Percentiles rank a stretch among this genome's conserved stretches.
These are phyloP conservation scores for Drosophila lacicola DNA, from an alignment of 2,888 invertebrate species.

Conservation along the genomic window DNA sequence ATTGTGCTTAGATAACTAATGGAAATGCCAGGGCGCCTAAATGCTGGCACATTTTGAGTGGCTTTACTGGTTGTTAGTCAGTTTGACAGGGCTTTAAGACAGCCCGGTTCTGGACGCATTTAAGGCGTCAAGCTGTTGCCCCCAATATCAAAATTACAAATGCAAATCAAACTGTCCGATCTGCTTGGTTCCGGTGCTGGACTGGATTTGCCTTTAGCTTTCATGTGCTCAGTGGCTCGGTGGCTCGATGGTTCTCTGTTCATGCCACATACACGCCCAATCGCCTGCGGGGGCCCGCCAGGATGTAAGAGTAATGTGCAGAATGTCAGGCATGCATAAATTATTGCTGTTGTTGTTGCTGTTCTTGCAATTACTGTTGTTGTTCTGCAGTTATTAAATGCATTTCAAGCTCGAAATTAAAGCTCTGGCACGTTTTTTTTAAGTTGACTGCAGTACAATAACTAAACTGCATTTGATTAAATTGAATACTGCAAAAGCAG, in stretches of 20 bases:
- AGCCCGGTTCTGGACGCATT: slow-evolving; percentile 11
- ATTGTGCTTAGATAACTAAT: slow-evolving; percentile 52
- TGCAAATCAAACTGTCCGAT: slow-evolving; percentile 65
- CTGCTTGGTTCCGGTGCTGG: slow-evolving; percentile 33
- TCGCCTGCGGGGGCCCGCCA: slow-evolving; percentile 12
- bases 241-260: not conserved
- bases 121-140: slow-evolving; percentile 50
- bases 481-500: slow-evolving; percentile 8
- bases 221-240: not conserved
- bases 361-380: not conserved
- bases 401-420: slow-evolving; percentile 52
- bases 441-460: slow-evolving; percentile 6
- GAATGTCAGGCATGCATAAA: slow-evolving; percentile 54
- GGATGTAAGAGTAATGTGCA: slow-evolving; percentile 42
- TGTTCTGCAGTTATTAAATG: slow-evolving; percentile 52
- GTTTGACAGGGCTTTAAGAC: slow-evolving; percentile 37
- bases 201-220: slow-evolving; percentile 30
- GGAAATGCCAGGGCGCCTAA: slow-evolving; percentile 28
- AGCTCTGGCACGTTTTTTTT: slow-evolving; percentile 24
- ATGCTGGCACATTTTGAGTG: slow-evolving; percentile 20
- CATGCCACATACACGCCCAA: slow-evolving; percentile 8
- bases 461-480: slow-evolving; percentile 29
- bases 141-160: slow-evolving; percentile 44
- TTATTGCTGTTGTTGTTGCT: slow-evolving; percentile 22
- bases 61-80: slow-evolving; percentile 13